These are phyloP conservation scores for Agrilus planipennis DNA, from an alignment of 1,140 invertebrate genomes.

Conservation along the genomic window DNA sequence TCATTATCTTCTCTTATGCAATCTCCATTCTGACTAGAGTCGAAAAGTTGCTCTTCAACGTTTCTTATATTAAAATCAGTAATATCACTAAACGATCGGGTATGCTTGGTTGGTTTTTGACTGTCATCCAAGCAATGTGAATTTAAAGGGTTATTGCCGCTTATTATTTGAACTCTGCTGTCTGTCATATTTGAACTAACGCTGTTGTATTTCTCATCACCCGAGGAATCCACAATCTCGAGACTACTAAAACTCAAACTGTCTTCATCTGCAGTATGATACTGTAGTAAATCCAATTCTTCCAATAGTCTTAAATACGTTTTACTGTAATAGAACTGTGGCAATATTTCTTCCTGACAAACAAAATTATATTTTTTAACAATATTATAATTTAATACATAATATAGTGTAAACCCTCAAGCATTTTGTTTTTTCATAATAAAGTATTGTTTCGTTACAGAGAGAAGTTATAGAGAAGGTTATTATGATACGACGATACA, in stretches of 20 bases:
- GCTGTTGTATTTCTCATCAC: slow-evolving; percentile 7
- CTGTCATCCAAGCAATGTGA: too few species aligned
- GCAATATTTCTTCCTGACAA: slow-evolving; percentile 51
- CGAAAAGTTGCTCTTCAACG: slow-evolving; percentile 6
- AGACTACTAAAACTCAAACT: slow-evolving; percentile 40
- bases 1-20: not conserved
- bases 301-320: slow-evolving; percentile 62
- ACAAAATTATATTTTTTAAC: slow-evolving; percentile 22
- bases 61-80: slow-evolving; percentile 20
- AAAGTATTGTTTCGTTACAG: too few species aligned
- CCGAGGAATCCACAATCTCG: slow-evolving; percentile 20
- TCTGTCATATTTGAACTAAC: not conserved
- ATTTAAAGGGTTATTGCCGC: slow-evolving; percentile 32
- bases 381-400: too few species aligned
- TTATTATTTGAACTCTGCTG: slow-evolving; percentile 10
- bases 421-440: too few species aligned
- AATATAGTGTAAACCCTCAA: too few species aligned
- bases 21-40: not conserved
- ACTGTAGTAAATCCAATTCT: slow-evolving; percentile 61
- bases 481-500: too few species aligned
- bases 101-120: slow-evolving; percentile 30
- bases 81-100: slow-evolving; percentile 26
- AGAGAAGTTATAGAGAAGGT: too few species aligned
- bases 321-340: slow-evolving; percentile 54
- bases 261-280: slow-evolving; percentile 43